Percentiles rank a stretch among this genome's conserved stretches.
Evolutionary conservation across 2,113 vertebrate species (phyloP).

Genomic region (Dinomys branickii): DNA sequence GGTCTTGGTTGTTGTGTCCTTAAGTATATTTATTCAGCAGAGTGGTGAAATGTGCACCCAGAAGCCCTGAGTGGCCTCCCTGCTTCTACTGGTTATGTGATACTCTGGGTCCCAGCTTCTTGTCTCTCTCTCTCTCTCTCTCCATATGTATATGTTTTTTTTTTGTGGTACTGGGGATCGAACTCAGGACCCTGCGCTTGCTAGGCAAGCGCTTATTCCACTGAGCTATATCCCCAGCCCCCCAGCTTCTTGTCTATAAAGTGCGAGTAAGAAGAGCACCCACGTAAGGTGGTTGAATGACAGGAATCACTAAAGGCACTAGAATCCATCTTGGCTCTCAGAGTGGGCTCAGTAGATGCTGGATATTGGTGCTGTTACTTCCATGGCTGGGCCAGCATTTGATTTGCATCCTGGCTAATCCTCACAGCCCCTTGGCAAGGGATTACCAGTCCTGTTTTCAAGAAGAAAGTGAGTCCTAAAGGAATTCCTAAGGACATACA

Average conservation of each 20-base stretch:
- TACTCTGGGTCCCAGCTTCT: background rate
- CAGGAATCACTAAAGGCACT: accelerated
- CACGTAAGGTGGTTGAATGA: too few species aligned
- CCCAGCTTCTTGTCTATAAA: background rate
- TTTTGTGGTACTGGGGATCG: too few species aligned
- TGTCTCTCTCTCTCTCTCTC: too few species aligned
- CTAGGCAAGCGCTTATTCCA: too few species aligned
- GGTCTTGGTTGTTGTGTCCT: background rate
- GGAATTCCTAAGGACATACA: background rate
- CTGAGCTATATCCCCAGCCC: too few species aligned
- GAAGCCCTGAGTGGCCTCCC: background rate
- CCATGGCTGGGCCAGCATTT: accelerated
- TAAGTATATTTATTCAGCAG: background rate
- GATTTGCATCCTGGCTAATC: background rate
- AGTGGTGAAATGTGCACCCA: background rate
- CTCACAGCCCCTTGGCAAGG: background rate
- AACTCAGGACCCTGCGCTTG: too few species aligned
- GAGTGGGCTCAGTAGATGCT: accelerated
- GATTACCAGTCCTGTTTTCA: background rate
- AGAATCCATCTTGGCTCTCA: accelerated
- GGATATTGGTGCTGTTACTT: background rate
- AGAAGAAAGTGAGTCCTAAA: background rate
- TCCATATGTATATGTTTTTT: too few species aligned
- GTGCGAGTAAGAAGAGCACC: background rate
- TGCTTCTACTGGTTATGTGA: background rate